Evolutionary conservation across 2,113 vertebrate species (phyloP), one percentile per base, ranked within the genome.

Genomic region (Charina bottae): DNA sequence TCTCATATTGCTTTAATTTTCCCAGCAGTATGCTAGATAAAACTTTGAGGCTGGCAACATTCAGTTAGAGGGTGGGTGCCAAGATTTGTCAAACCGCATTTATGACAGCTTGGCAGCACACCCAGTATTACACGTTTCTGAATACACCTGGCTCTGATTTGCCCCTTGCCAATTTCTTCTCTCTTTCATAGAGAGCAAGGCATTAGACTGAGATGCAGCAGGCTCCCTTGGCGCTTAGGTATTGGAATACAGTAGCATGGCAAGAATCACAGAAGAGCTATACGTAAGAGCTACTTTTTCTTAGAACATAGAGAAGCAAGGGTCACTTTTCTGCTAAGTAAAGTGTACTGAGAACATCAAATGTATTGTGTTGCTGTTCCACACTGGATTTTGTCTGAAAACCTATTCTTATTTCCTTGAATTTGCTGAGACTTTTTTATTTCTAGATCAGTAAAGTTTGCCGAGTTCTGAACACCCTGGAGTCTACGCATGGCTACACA

Each of bases 141-240:
- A 78, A 78, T 78, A 78, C 72, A 78, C 72, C 72, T 78, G 72
- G 72, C 72, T 78, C 72, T 42, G 72, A 78, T 78, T 78, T 78
- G 72, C 72, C 72, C 72, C 72, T 78, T 78, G 72, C 72, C 72
- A 78, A 78, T 37, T 78, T 78, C 33, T 21, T 78, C 33, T 42
- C 33, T 78, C 72, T 78, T 78, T 78, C 19, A 78, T 9, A 78
- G 72, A 33, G 64, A 42, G 72, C 17, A 42, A 19, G 33, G 33
- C 72, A 42, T 78, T 17, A 78, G 19, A 78, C 72, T 8, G 19
- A 78, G 72, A 78, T 78, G 17, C 19, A 42, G 33, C 33, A 78
- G 37, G 72, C 33, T 78, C 72, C 37, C 37, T 0, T 42, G 33
- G 33, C 21, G 17, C 17, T 78, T 78, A 42, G 33, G 33, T 78